These are phyloP conservation scores for Diachasma alloeum DNA, from an alignment of 1,140 invertebrate genomes.

Conservation along the genomic window DNA sequence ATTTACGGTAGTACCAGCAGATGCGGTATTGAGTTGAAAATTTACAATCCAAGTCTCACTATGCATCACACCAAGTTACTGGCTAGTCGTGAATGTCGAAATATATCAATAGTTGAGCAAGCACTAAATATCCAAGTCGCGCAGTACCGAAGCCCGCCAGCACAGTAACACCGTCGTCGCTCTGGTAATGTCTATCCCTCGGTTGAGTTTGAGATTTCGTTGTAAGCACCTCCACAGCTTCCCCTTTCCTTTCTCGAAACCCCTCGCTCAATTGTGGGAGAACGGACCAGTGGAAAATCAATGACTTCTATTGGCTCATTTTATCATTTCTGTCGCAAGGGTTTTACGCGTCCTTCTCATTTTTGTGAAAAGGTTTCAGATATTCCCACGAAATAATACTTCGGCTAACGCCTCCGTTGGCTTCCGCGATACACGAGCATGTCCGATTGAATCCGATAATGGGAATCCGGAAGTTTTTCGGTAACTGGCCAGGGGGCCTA, in stretches of 20 bases:
- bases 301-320: background rate
- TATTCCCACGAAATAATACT: too few relatives aligned
- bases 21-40: background rate
- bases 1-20: background rate
- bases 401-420: too few relatives aligned
- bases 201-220: background rate
- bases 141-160: background rate
- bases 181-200: background rate
- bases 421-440: too few relatives aligned
- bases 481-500: too few relatives aligned
- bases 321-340: background rate
- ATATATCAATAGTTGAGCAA: slow-evolving; percentile 56
- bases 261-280: background rate
- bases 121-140: slow-evolving; percentile 42
- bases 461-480: too few relatives aligned
- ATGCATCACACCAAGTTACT: slow-evolving; percentile 45
- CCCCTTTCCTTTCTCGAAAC: background rate
- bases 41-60: background rate
- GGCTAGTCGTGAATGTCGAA: slow-evolving; percentile 56
- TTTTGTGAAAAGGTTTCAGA: too few relatives aligned
- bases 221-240: background rate
- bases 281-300: slow-evolving; percentile 9
- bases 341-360: too few relatives aligned
- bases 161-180: background rate
- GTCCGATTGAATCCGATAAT: too few relatives aligned